Evolutionary conservation across 2,797 vertebrate genomes (phyloP).

Genomic region (Pyrrhura leucotis): DNA sequence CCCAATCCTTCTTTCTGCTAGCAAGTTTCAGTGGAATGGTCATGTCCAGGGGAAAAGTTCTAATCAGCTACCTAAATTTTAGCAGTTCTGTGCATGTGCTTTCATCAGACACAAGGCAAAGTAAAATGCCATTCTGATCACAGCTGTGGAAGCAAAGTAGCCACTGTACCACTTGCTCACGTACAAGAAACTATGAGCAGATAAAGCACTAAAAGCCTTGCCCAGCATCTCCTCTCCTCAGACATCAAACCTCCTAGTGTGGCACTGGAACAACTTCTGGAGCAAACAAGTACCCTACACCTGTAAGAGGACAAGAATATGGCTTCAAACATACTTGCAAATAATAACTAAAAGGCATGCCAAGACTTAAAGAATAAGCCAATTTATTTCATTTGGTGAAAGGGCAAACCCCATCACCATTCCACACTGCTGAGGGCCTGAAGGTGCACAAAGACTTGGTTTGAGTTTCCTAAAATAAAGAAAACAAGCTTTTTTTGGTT

Average conservation of each 20-base stretch:
- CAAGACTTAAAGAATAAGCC: neutral
- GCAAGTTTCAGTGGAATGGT: neutral
- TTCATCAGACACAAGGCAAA: neutral
- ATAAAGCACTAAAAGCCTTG: neutral
- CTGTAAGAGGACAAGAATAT: neutral
- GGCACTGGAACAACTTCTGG: neutral
- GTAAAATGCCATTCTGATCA: neutral
- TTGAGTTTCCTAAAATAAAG: neutral
- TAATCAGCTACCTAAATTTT: neutral
- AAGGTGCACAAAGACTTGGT: neutral
- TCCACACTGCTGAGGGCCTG: neutral
- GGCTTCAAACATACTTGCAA: neutral
- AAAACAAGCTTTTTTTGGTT: neutral
- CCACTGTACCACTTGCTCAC: neutral
- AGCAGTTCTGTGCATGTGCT: neutral
- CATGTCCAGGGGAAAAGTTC: neutral
- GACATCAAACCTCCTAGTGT: neutral
- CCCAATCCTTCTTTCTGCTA: neutral
- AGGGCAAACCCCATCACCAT: neutral
- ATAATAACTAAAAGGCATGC: neutral
- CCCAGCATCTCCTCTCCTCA: neutral
- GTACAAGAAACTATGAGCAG: neutral
- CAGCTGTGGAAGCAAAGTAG: constrained; percentile 3
- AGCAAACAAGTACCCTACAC: neutral
- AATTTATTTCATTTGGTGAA: neutral